phyloP scores from a whole-genome alignment of 1,140 invertebrate species.

The Muscidifurax raptorellus region DNA sequence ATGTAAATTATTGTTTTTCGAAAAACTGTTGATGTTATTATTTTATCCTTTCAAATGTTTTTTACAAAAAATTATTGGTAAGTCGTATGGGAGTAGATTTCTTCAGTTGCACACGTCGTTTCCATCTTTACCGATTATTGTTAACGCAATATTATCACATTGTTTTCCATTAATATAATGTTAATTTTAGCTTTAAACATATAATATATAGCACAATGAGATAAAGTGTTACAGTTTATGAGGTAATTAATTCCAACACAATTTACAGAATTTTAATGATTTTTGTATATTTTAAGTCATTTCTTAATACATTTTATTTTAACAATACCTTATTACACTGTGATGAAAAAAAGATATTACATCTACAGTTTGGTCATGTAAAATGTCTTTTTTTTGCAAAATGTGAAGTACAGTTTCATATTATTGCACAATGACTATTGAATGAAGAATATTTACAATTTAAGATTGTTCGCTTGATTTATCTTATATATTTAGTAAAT shows the following conservation, averaged over 20 bases:
- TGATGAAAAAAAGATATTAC: constrained; percentile 9
- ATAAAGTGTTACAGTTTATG: not conserved
- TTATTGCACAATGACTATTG: not conserved
- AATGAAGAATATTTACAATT: constrained; percentile 12
- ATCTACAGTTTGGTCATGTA: not conserved
- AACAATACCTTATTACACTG: not conserved
- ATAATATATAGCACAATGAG: too few species aligned
- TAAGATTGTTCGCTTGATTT: constrained; percentile 4
- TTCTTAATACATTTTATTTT: not conserved
- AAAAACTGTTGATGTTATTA: constrained; percentile 28
- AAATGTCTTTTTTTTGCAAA: constrained; percentile 4
- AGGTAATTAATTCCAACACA: not conserved
- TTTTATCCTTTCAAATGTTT: not conserved
- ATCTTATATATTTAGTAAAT: not conserved
- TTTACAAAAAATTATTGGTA: not conserved
- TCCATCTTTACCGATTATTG: constrained; percentile 13
- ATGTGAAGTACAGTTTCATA: not conserved
- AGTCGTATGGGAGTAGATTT: not conserved
- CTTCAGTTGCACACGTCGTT: not conserved
- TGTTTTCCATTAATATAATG: not conserved
- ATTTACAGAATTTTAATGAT: constrained; percentile 15
- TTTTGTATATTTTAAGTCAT: constrained; percentile 5
- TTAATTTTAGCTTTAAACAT: not conserved
- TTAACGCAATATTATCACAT: not conserved
- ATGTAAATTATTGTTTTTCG: not conserved